Evolutionary conservation across 2,113 vertebrate genomes (phyloP), one percentile per base, ranked within the genome.

Genomic region (Chaenocephalus aceratus): DNA sequence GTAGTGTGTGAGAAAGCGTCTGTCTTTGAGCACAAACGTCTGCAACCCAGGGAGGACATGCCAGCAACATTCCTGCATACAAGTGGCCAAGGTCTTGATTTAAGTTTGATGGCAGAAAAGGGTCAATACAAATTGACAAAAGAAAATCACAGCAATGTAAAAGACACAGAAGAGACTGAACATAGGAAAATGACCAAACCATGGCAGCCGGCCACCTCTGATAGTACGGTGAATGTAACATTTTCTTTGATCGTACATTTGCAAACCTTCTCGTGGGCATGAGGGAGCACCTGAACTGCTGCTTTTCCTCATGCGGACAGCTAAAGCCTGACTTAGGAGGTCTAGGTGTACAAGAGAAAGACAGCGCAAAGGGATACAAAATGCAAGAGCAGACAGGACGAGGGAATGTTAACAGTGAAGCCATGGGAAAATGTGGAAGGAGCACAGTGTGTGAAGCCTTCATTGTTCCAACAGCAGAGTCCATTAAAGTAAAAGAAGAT

Each of bases 21-120:
- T 45, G 45, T 58, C 48, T 66, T 60, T 72, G 70, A 75, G 60
- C 26, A 51, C 41, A 57, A 74, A 79, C 34, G 18, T 61, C 64
- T 65, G 51, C 23, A 51, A 48, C 30, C n/a, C 46, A 75, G 61
- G 36, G 65, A 65, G 1, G 12, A 72, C 72, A 67, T 54, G 64
- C 73, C 68, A 80, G 72, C 72, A 77, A 60, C 85, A 77, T 85
- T 78, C 68, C 68, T 64, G 58, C 60, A 61, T 64, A 63, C 65
- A 23, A 72, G 6, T 54, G 63, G 46, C 60, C 30, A 34, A 53
- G 30, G 10, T 61, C 57, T 80, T 82, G 63, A 70, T 64, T 53
- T 54, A 63, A 54, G 13, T 62, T 66, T 70, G 14, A 56, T 4
- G 58, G 15, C 36, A 26, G 56, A 61, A 52, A 23, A 52, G 58